Percentiles rank a stretch among this genome's conserved stretches.
phyloP scores from a whole-genome alignment of 2,888 invertebrate species.

The Apamea crenata region DNA sequence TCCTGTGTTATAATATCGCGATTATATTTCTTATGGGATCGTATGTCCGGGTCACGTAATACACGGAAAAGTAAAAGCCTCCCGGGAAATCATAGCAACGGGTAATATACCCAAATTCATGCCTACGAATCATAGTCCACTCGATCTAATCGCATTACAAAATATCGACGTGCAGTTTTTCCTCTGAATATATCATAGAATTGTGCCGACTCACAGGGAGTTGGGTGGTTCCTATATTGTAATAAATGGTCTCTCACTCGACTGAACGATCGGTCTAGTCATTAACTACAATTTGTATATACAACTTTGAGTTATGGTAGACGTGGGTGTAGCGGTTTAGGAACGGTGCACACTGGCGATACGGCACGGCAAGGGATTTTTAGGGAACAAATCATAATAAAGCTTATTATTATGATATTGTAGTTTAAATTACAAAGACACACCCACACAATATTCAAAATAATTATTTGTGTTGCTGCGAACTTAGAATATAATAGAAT shows the following conservation, averaged over 20 bases:
- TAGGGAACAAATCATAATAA: too few relatives aligned
- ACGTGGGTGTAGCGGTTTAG: constrained; percentile 71
- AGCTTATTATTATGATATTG: neutral
- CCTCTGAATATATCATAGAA: constrained; percentile 45
- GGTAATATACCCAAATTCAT: constrained; percentile 38
- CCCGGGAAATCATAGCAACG: constrained; percentile 52
- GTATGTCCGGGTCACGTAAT: constrained; percentile 35
- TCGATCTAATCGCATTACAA: constrained; percentile 43
- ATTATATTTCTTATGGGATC: constrained; percentile 19
- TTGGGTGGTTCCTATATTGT: constrained; percentile 73
- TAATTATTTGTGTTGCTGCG: too few relatives aligned
- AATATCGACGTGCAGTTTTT: constrained; percentile 48
- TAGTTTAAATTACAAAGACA: neutral
- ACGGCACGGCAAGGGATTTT: neutral
- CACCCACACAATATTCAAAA: neutral
- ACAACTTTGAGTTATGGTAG: constrained; percentile 72
- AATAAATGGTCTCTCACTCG: constrained; percentile 78
- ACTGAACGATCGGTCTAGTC: constrained; percentile 71
- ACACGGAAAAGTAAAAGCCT: constrained; percentile 47
- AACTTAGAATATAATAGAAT: too few relatives aligned
- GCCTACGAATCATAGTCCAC: constrained; percentile 14
- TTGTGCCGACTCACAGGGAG: constrained; percentile 66
- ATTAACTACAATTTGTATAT: constrained; percentile 84
- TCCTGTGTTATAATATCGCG: neutral
- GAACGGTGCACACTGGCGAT: neutral